Conservation (phyloP, 2,888 invertebrate species). For the Monopis laevigella region DNA sequence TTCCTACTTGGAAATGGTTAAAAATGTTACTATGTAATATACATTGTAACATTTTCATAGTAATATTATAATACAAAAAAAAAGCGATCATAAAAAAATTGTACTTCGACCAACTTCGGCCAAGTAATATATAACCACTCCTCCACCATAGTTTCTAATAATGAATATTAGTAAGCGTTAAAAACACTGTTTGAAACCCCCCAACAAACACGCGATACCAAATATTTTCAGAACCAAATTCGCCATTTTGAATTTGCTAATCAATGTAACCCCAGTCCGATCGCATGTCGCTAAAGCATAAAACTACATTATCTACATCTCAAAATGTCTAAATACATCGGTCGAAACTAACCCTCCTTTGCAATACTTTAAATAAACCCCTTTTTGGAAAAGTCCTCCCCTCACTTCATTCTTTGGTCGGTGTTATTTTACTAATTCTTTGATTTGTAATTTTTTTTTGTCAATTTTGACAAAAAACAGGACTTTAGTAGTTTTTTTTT, state of each 20-base stretch:
- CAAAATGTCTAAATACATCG: slow-evolving; percentile 18
- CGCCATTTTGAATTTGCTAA: slow-evolving; percentile 35
- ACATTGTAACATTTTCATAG: too few species aligned
- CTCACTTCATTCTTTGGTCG: neutral
- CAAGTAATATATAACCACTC: too few species aligned
- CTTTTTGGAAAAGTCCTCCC: slow-evolving; percentile 25
- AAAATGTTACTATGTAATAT: too few species aligned
- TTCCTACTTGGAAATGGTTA: too few species aligned
- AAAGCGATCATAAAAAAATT: too few species aligned
- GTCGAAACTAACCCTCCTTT: slow-evolving; percentile 31
- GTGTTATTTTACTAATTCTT: too few species aligned
- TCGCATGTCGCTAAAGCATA: slow-evolving; percentile 52
- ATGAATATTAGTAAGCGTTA: neutral
- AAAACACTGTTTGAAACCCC: neutral
- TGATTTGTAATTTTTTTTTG: too few species aligned
- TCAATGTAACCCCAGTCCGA: slow-evolving; percentile 29
- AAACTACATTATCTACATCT: slow-evolving; percentile 39
- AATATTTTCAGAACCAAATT: slow-evolving; percentile 5
- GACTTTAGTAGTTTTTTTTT: too few species aligned
- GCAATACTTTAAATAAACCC: slow-evolving; percentile 58
- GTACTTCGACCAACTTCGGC: too few species aligned
- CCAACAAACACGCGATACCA: neutral
- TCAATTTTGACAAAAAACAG: too few species aligned
- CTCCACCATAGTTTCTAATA: too few species aligned
- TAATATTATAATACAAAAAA: too few species aligned